Conservation (phyloP, 2,797 vertebrate genomes). For the Pseudochirops corinnae region DNA sequence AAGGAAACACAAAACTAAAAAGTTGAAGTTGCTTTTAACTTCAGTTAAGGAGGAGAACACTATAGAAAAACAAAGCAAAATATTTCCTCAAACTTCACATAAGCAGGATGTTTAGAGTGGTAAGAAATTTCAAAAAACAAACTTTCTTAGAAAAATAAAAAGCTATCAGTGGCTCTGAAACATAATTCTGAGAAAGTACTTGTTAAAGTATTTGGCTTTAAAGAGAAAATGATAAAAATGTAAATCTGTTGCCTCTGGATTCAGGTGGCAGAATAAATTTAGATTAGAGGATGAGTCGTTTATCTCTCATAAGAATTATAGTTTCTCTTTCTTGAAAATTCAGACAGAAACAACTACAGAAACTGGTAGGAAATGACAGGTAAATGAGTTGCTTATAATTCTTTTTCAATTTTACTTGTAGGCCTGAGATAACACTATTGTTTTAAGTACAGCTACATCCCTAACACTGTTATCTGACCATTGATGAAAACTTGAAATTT, state of each 20-base stretch:
- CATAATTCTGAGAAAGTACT: neutral
- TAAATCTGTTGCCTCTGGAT: neutral
- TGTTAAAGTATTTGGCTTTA: neutral
- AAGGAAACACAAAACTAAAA: neutral
- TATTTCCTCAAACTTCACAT: neutral
- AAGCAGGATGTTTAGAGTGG: neutral
- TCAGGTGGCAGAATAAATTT: slow-evolving; percentile 1
- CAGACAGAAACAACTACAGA: neutral
- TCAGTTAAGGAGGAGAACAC: neutral
- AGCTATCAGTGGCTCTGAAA: neutral
- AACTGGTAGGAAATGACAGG: neutral
- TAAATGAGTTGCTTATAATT: neutral
- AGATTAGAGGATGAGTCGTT: neutral
- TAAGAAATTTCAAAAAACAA: neutral
- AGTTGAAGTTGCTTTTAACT: neutral
- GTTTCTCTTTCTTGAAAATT: neutral
- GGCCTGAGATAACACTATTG: neutral
- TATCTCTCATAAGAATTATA: neutral
- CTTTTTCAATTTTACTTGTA: neutral
- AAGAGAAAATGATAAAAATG: neutral
- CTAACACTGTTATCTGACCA: neutral
- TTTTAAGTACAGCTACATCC: neutral
- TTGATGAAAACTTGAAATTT: neutral
- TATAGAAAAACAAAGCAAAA: neutral
- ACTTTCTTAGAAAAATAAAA: neutral